Base-by-base conservation (phyloP, 30 jellyfish, hydroid and myxozoan genomes). In the Mastigias papua region DNA sequence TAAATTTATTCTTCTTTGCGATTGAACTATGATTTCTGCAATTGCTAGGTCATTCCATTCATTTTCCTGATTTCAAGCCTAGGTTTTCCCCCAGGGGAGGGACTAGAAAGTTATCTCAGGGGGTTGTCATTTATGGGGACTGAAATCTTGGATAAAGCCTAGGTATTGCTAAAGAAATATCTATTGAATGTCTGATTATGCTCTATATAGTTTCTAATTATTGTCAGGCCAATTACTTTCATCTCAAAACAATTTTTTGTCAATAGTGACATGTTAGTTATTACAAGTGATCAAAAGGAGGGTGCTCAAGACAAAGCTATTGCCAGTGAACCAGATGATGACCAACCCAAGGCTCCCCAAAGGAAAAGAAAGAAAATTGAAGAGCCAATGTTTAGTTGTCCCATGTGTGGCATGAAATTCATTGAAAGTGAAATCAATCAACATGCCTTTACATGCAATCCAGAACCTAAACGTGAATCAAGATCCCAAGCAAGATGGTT, bases 391-490 rank as follows among this genome's bases (percentile, higher is more conserved):
- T 46, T 73, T 3, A 66, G 58, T 30, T 84, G 93, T 48, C 93
- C 88, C 0, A 57, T 84, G 81, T 84, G 93, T 62, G 68, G 42
- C 48, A 61, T 64, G 30, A 72, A 50, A 46, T 84, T 84, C 32
- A 49, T 16, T 21, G 88, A 84, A 50, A 49, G 49, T 34, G 88
- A 84, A 46, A 73, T 84, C 1, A 84, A 84, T 21, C 75, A 84
- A 32, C 93, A 84, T 84, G 93, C 93, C 20, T 84, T 84, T 30
- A 54, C 93, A 0, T 84, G 93, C 70, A 84, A 84, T 84, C 88
- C 88, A 25, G 82, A 58, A 29, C 81, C 80, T 11, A 63, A 74
- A 8, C 25, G 64, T 8, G 74, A 69, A 62, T 31, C 93, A n/a
- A 69, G 93, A 71, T 35, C 46, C 8, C 74, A 15, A 4, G 13